Evolutionary conservation across 2,888 invertebrate genomes (phyloP).

Genomic region (Cryptosula pallasiana): DNA sequence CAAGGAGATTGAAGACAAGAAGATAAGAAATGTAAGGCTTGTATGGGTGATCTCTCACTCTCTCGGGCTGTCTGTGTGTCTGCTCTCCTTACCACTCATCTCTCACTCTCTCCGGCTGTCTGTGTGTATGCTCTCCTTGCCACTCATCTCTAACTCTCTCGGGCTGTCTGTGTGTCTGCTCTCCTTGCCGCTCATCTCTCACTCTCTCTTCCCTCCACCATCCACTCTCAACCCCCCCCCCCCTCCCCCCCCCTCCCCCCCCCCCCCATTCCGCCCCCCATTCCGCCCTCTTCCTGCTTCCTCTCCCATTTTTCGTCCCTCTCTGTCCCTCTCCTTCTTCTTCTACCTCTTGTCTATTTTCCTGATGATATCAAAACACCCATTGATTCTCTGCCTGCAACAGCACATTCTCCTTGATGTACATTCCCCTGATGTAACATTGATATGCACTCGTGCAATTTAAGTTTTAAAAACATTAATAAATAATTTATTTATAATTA

Average conservation of each 20-base stretch:
- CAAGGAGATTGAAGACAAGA: slow-evolving; percentile 34
- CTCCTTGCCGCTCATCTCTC: slow-evolving; percentile 27
- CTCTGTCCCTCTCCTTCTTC: slow-evolving; percentile 8
- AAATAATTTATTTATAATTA: too few species aligned
- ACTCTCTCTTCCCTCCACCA: slow-evolving; percentile 15
- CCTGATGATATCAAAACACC: too few species aligned
- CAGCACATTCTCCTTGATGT: too few species aligned
- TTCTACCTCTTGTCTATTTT: too few species aligned
- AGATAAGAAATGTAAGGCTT: slow-evolving; percentile 39
- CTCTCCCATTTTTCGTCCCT: slow-evolving; percentile 13
- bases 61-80: slow-evolving; percentile 24
- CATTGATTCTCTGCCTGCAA: too few species aligned
- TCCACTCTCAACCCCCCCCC: slow-evolving; percentile 17
- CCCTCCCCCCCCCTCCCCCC: slow-evolving; percentile 29
- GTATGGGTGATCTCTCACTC: slow-evolving; percentile 26
- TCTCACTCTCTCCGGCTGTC: slow-evolving; percentile 25
- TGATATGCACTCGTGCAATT: too few species aligned
- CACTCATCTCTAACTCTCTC: slow-evolving; percentile 29
- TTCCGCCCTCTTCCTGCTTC: slow-evolving; percentile 26
- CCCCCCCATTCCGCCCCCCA: slow-evolving; percentile 32
- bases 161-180: slow-evolving; percentile 33
- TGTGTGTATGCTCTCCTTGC: slow-evolving; percentile 16
- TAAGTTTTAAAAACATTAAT: too few species aligned
- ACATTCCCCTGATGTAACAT: too few species aligned
- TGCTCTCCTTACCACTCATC: slow-evolving; percentile 18